A percentile compares a stretch with the other conserved stretches of the same genome.
These are phyloP conservation scores for Capromys pilorides DNA, from an alignment of 2,797 vertebrate genomes.

Conservation along the genomic window DNA sequence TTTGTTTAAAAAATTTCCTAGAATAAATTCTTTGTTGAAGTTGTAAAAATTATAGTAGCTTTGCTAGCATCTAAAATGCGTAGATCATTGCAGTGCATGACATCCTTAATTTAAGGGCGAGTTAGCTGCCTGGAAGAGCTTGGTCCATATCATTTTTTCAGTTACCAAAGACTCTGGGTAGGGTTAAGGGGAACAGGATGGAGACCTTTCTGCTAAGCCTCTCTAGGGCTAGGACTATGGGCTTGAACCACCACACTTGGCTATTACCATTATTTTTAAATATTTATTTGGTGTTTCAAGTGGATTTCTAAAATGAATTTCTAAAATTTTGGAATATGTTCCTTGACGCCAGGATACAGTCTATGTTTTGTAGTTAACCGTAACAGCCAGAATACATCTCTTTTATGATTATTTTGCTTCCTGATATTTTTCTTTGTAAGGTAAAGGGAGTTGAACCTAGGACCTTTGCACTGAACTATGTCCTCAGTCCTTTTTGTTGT, in stretches of 20 bases:
- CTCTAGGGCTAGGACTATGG: background rate
- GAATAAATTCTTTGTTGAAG: background rate
- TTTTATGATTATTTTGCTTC: background rate
- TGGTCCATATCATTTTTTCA: background rate
- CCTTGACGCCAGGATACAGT: background rate
- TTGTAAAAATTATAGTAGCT: background rate
- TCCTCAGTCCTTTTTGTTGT: background rate
- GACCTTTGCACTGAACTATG: background rate
- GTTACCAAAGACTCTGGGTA: background rate
- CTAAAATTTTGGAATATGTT: background rate
- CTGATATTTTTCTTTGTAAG: background rate
- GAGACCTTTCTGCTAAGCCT: background rate
- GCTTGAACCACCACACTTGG: background rate
- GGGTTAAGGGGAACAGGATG: background rate
- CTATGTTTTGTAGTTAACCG: background rate
- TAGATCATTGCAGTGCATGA: accelerated
- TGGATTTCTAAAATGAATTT: background rate
- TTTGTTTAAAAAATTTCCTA: background rate
- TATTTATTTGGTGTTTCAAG: background rate
- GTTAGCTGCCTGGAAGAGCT: background rate
- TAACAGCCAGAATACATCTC: background rate
- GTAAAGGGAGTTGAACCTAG: background rate
- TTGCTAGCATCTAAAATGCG: background rate
- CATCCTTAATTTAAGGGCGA: background rate
- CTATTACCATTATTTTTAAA: background rate